Conservation (phyloP, 1,140 invertebrate genomes). For the Gryon sp. region DNA sequence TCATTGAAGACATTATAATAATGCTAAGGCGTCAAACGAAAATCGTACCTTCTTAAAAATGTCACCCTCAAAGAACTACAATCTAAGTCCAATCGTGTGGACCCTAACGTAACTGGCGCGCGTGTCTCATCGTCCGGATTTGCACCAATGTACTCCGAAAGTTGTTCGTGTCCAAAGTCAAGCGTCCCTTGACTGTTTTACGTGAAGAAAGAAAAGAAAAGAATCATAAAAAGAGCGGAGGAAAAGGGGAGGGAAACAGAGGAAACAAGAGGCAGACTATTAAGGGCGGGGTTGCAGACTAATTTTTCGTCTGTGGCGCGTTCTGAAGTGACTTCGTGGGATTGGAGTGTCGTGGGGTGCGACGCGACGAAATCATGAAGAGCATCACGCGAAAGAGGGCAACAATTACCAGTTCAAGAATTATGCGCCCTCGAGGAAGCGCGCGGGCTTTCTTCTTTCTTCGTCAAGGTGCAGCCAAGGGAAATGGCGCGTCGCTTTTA, state of each 20-base stretch:
- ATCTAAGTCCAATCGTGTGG: background rate
- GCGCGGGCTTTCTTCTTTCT: conserved; percentile 30
- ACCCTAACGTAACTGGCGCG: conserved; percentile 13
- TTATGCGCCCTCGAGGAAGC: conserved; percentile 45
- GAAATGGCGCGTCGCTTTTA: conserved; percentile 49
- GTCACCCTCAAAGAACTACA: background rate
- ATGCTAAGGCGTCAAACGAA: no score
- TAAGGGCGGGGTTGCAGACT: conserved; percentile 55
- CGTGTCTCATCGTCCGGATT: background rate
- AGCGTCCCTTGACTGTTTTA: conserved; percentile 33
- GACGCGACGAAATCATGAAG: conserved; percentile 57
- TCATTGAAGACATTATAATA: no score
- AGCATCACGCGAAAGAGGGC: conserved; percentile 44
- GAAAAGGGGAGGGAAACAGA: conserved; percentile 6
- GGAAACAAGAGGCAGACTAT: conserved; percentile 33
- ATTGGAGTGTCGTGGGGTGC: conserved; percentile 45
- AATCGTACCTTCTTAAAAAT: background rate
- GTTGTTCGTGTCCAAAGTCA: conserved; percentile 17
- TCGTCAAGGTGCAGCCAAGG: background rate
- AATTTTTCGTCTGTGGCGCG: conserved; percentile 56
- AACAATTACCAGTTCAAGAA: conserved; percentile 57
- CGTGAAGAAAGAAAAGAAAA: conserved; percentile 17
- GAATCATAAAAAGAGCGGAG: background rate
- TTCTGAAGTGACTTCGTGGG: conserved; percentile 45
- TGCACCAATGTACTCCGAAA: conserved; percentile 13